Evolutionary conservation across 2,888 invertebrate species (phyloP), one percentile per base, ranked within the genome.

Genomic region (Lomographa bimaculata): DNA sequence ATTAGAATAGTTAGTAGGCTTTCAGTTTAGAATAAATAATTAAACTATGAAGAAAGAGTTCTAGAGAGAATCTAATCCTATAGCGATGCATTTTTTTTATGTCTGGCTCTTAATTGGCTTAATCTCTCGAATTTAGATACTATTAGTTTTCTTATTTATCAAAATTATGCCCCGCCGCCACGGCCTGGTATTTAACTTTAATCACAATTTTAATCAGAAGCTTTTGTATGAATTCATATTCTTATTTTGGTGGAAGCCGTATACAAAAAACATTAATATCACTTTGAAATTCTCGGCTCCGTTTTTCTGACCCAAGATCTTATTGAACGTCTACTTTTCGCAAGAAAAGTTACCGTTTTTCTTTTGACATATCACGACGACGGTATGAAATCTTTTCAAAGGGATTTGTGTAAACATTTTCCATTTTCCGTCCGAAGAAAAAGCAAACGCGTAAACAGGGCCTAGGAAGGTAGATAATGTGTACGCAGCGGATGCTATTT

Each of bases 401-500:
- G 12, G 39, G 23, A 39, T 41, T 37, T 42, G 14, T 21, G 36
- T 33, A 45, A 47, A 53, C 39, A 46, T 39, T 36, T 37, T 24
- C 30, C 10, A 1, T 18, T 11, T 26, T 11, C 7, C n/a, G 7
- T 3, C 14, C 14, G 6, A 24, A 16, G 16, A 37, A 35, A 32
- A 36, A 28, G 8, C 8, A 23, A 20, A 9, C 23, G 20, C 43
- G 33, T 43, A 43, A 37, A 46, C 28, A 37, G 12, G 12, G 41
- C 40, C 36, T 48, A 50, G 37, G 33, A 12, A 28, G 29, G 34
- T 25, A 35, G 41, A 41, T 54, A 46, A 46, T 46, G 44, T 45
- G 41, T 35, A 32, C 49, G 42, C 43, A 45, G 47, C 46, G 30
- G 42, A 32, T 40, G 54, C 56, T 65, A 70, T 69, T 64, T 57